A percentile compares a stretch with the other conserved stretches of the same genome.
phyloP scores from a whole-genome alignment of 1,140 invertebrate species.

The Streblospio benedicti region DNA sequence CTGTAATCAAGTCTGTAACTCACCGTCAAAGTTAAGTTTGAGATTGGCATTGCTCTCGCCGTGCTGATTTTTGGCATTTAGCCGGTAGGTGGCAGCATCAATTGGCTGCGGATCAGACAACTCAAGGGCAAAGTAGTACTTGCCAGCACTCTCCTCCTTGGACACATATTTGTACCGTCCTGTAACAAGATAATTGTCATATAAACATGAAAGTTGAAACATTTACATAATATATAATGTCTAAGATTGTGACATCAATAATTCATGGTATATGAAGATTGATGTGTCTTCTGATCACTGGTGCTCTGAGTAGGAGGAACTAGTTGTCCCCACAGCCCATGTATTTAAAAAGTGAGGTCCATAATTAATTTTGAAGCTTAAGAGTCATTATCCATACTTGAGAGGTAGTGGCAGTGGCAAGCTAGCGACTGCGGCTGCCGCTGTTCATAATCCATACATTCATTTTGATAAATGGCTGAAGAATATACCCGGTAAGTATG shows the following conservation, averaged over 20 bases:
- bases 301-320: too few relatives aligned
- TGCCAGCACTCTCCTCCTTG: conserved; percentile 66
- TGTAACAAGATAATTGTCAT: too few relatives aligned
- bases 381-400: too few relatives aligned
- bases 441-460: too few relatives aligned
- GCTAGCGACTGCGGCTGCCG: too few relatives aligned
- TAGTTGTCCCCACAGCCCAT: too few relatives aligned
- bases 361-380: too few relatives aligned
- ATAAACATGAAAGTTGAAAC: neutral
- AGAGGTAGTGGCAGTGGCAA: too few relatives aligned
- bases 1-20: neutral
- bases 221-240: neutral
- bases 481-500: too few relatives aligned
- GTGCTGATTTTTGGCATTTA: conserved; percentile 95
- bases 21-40: conserved; percentile 97
- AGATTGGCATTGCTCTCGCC: conserved; percentile 99
- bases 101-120: conserved; percentile 84
- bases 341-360: too few relatives aligned
- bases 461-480: too few relatives aligned
- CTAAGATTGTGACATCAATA: neutral
- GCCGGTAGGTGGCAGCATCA: conserved; percentile 96
- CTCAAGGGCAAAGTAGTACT: conserved; percentile 80
- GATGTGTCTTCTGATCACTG: too few relatives aligned
- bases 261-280: neutral
- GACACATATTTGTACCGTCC: conserved; percentile 37